Base-by-base conservation (phyloP, 2,113 vertebrate genomes). In the Pontoporia blainvillei region DNA sequence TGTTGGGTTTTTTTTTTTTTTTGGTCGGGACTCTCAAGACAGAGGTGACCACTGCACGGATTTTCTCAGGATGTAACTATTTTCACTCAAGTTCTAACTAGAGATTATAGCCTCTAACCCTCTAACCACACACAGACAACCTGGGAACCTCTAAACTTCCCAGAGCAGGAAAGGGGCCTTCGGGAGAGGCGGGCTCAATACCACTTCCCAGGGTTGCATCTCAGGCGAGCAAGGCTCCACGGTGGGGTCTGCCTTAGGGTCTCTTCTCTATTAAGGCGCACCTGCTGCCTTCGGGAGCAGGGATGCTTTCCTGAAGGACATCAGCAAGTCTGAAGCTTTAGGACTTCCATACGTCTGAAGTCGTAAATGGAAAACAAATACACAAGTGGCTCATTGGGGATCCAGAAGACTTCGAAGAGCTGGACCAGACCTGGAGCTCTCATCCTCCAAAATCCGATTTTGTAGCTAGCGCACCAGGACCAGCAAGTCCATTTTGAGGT, bases 161-260 rank as follows among this genome's bases (percentile, higher is more conserved):
- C 27, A 10, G 31, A 59, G 52, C 25, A 72, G 54, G 36, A 71
- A 54, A 23, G 34, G 44, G 67, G 36, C 25, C 20, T 21, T 31
- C 3, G 5, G 27, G 27, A 36, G 18, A 44, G 41, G 44, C 6
- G 21, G 15, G 15, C 25, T 82, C 29, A 21, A 1, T 6, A 7
- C 18, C n/a, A 21, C 64, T 20, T 57, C 31, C 59, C 13, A 4
- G 0, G 9, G 13, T 13, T 3, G 10, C 13, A 17, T 1, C 21
- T 29, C 66, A 15, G 44, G 49, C 13, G 6, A 15, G 41, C 39
- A 20, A 4, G n/a, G 5, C 25, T 36, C 13, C 11, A 13, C 2
- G 54, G 29, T 59, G 15, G 21, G 39, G 54, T 6, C 8, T 3
- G 8, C 8, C 54, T 23, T 23, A 3, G 20, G 17, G 36, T 71